Conservation (phyloP, 2,888 invertebrate genomes). For the Omphaloscelis lunosa region DNA sequence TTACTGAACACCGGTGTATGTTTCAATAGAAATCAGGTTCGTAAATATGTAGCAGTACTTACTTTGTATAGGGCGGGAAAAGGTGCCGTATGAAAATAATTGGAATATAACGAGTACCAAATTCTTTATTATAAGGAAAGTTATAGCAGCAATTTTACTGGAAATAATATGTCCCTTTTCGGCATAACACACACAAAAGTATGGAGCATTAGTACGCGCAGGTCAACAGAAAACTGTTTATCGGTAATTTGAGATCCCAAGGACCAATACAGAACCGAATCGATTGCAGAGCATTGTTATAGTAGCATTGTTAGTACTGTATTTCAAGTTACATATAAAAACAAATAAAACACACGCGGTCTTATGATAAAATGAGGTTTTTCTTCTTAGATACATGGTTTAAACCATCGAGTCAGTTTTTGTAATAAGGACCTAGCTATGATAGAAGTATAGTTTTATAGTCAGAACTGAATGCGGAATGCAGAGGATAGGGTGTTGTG, state of each 20-base stretch:
- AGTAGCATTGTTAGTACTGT: background rate
- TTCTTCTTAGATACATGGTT: background rate
- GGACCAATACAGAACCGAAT: background rate
- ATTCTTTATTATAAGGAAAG: slow-evolving; percentile 1
- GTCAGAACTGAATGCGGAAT: background rate
- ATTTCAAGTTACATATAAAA: background rate
- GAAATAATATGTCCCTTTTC: background rate
- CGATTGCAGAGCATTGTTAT: background rate
- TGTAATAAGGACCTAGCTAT: background rate
- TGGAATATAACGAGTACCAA: background rate
- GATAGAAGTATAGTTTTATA: background rate
- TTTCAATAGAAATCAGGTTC: slow-evolving; percentile 7
- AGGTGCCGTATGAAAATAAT: background rate
- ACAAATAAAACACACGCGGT: background rate
- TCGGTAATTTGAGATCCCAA: background rate
- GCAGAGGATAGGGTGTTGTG: background rate
- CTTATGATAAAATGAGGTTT: background rate
- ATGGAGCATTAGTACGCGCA: background rate
- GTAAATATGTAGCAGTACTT: background rate
- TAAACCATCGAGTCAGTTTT: background rate
- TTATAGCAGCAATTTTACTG: background rate
- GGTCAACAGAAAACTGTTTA: background rate
- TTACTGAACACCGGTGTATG: slow-evolving; percentile 38
- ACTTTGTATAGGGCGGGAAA: background rate
- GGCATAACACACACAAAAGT: background rate